These are phyloP conservation scores for Caranx melampygus DNA, from an alignment of 2,113 vertebrate genomes.

Conservation along the genomic window DNA sequence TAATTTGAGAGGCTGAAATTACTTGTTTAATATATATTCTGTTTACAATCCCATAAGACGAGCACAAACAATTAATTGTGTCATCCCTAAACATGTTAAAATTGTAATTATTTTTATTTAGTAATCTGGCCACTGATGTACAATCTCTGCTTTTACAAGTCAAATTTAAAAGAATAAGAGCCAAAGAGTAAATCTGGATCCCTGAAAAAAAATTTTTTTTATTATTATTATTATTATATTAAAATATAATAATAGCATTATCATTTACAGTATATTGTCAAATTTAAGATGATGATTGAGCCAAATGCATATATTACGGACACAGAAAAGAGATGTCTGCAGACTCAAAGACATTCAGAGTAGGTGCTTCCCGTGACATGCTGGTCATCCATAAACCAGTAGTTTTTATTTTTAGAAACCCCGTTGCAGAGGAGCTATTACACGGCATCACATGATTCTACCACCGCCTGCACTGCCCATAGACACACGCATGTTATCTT, in stretches of 20 bases:
- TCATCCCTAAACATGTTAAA: not conserved
- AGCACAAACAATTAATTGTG: not conserved
- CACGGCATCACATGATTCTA: slow-evolving; percentile 58
- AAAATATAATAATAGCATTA: too few relatives aligned
- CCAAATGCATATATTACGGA: not conserved
- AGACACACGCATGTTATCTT: not conserved
- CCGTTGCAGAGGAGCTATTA: slow-evolving; percentile 39
- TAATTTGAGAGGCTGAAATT: too few relatives aligned
- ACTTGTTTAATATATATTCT: not conserved
- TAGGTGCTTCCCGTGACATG: slow-evolving; percentile 31
- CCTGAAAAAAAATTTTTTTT: not conserved
- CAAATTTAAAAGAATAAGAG: too few relatives aligned
- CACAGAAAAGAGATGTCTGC: not conserved
- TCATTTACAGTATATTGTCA: not conserved
- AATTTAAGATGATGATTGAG: not conserved
- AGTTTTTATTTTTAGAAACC: slow-evolving; percentile 75
- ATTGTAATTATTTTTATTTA: too few relatives aligned
- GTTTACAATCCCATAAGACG: not conserved
- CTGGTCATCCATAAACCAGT: slow-evolving; percentile 61
- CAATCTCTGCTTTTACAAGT: too few relatives aligned
- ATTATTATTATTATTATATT: not conserved
- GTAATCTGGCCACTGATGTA: too few relatives aligned
- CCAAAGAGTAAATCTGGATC: too few relatives aligned
- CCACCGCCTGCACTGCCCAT: slow-evolving; percentile 34
- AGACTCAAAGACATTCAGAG: not conserved